Base-by-base conservation (phyloP, 2,888 invertebrate genomes). In the Acheta domesticus region DNA sequence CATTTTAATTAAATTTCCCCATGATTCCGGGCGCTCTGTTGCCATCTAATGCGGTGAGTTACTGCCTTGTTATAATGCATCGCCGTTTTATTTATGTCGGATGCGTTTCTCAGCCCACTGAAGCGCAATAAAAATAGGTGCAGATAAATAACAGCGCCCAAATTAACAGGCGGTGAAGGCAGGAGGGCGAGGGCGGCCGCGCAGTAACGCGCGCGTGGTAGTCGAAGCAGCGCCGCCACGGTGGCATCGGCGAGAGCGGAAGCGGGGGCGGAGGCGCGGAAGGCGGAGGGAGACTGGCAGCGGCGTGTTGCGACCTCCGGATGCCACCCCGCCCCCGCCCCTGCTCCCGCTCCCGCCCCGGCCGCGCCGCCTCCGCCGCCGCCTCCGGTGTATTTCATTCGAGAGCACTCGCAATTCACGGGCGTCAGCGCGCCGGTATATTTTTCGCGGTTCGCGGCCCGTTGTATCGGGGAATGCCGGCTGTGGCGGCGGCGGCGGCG, bases 91-190 rank as follows among this genome's bases (percentile, higher is more conserved):
- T 36, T 36, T 36, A 36, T 36, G 36, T 36, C 36, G 36, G 36
- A 36, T 62, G 62, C n/a, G 62, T 62, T 62, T 62, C 62, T 62
- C 62, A 62, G 62, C 62, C 16, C 62, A n/a, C 16, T 14, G 62
- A 62, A 62, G 62, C 62, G 62, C 62, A 62, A 62, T 62, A 62
- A 62, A 62, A 62, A 62, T 62, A 62, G 62, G 62, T 62, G 62
- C 62, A 62, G 62, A 62, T 62, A 62, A 62, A 62, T 62, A 62
- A 62, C 62, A n/a, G 62, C 62, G 62, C 16, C 62, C 62, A 62
- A 62, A 62, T 62, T 16, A 62, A 62, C 62, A 62, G 16, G 62
- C 16, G 62, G 62, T 62, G 62, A 62, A 62, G 16, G 62, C 62
- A 62, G 62, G 4, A 36, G 36, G 36, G 11, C 62, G n/a, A 62